phyloP scores from a whole-genome alignment of 2,113 vertebrate genomes.

The Melospiza georgiana region DNA sequence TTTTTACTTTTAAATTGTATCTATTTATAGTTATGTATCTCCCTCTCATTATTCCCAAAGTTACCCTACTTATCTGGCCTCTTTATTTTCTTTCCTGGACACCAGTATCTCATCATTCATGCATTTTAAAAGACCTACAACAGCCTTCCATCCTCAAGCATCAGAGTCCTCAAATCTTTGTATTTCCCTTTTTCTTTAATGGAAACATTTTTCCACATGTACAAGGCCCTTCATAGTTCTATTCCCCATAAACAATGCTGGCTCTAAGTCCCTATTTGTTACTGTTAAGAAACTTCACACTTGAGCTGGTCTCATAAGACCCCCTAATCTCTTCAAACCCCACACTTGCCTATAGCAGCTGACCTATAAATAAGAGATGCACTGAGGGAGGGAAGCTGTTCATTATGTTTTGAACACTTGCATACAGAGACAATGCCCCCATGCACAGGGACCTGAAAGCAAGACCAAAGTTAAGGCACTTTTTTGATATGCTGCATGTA shows the following conservation, averaged over 20 bases:
- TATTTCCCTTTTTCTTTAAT: neutral
- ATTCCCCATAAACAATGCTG: slow-evolving; percentile 8
- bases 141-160: neutral
- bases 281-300: slow-evolving; percentile 44
- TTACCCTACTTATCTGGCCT: neutral
- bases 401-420: slow-evolving; percentile 22
- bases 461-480: neutral
- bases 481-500: neutral
- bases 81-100: neutral
- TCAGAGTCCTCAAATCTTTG: neutral
- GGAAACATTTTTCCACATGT: slow-evolving; percentile 6
- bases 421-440: neutral
- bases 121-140: neutral
- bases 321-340: slow-evolving; percentile 28
- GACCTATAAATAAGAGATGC: slow-evolving; percentile 34
- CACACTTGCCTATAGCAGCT: neutral
- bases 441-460: neutral
- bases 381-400: neutral
- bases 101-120: neutral
- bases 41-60: neutral
- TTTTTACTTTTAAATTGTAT: neutral
- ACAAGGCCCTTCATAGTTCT: neutral
- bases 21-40: rapidly evolving
- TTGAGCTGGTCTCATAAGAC: neutral
- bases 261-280: slow-evolving; percentile 14